Conservation (phyloP, 2,888 invertebrate genomes). For the Bembecia ichneumoniformis region DNA sequence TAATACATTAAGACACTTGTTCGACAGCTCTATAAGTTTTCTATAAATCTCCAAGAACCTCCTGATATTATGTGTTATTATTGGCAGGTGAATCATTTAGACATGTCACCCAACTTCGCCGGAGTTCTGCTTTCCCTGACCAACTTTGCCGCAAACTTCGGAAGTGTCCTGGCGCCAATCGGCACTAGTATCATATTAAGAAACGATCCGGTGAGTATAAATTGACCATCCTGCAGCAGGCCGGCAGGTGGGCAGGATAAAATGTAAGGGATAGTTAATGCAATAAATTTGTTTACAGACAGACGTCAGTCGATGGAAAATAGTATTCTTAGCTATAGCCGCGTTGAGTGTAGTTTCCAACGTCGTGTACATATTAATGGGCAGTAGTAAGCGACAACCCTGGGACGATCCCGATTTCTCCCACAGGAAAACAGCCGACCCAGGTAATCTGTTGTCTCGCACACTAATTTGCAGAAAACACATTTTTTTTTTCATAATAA, state of each 20-base stretch:
- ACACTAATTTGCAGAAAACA: too few relatives aligned
- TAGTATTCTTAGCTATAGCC: conserved; percentile 80
- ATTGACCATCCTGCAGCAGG: too few relatives aligned
- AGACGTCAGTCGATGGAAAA: conserved; percentile 77
- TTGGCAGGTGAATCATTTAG: conserved; percentile 79
- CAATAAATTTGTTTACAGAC: conserved; percentile 65
- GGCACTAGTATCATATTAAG: conserved; percentile 76
- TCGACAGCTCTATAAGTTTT: too few relatives aligned
- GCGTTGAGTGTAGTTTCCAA: conserved; percentile 74
- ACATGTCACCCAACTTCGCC: conserved; percentile 85
- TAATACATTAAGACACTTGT: too few relatives aligned
- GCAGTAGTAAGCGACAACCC: conserved; percentile 75
- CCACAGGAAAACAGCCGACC: conserved; percentile 28
- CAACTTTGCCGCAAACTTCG: conserved; percentile 80
- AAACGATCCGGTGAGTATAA: conserved; percentile 61
- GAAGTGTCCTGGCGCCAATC: conserved; percentile 80
- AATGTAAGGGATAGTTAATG: too few relatives aligned
- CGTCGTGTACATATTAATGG: conserved; percentile 77
- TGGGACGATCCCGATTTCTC: conserved; percentile 78
- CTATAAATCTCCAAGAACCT: too few relatives aligned
- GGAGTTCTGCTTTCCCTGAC: conserved; percentile 86
- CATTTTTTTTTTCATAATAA: too few relatives aligned
- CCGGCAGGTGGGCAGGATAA: too few relatives aligned
- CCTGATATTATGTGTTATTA: background rate
- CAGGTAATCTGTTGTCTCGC: conserved; percentile 23